Base-by-base conservation (phyloP, 1,140 invertebrate genomes). In the Drosophila takahashii region DNA sequence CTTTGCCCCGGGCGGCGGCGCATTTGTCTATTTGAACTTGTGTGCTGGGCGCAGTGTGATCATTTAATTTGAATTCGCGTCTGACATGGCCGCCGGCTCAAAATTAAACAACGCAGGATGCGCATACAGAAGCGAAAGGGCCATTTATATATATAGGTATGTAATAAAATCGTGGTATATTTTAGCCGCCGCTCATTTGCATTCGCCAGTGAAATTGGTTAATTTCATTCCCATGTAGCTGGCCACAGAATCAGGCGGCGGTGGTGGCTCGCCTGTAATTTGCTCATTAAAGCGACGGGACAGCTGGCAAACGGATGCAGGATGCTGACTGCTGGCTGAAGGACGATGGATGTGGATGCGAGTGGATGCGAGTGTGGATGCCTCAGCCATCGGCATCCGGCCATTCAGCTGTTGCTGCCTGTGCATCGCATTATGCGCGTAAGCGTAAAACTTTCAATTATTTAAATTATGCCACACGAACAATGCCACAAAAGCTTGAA, bases 391-490 rank as follows among this genome's bases (percentile, higher is more conserved):
- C 53, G 36, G 51, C 76, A 77, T 84, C 76, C 80, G 80, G 76
- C 36, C 58, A 77, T 79, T 50, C 80, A 84, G 81, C 72, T 81
- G 71, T 41, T 54, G 57, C 29, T 79, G 37, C 32, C 66, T 61
- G 73, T 56, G 27, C 65, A 67, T 61, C 45, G 75, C 79, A 89
- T 89, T 89, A 87, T 83, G 84, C 79, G 79, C 77, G 67, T 75
- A 84, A 87, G 83, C 89, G 83, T 87, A 89, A 87, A 90, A 90
- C 83, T 90, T 90, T 90, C 87, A 90, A 90, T 90, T 90, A 90
- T 90, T 90, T 90, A 90, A 90, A 90, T 90, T 84, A 90, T 84
- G 85, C 87, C 89, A 87, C 87, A 90, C 74, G 87, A 90, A 90
- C 81, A 90, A 90, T 90, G 77, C 81, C 86, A 69, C 86, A 90